These are phyloP conservation scores for Apostichopus californicus DNA, from an alignment of 35 echinoderm and acorn worm genomes.

Conservation along the genomic window DNA sequence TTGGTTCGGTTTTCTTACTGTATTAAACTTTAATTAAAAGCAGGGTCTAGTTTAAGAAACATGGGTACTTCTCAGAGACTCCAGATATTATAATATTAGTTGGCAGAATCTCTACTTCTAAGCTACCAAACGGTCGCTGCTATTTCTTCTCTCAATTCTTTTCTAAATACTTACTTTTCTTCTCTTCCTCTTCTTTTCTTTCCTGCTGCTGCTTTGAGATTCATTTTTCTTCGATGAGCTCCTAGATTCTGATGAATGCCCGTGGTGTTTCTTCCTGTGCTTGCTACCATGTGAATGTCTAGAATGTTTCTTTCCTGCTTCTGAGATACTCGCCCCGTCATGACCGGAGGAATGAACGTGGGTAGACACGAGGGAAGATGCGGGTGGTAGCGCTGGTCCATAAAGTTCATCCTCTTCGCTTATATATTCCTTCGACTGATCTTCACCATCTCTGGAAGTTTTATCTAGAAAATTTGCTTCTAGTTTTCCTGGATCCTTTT, in stretches of 20 bases:
- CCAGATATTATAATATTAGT: not conserved
- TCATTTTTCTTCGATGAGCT: not conserved
- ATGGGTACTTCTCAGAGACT: not conserved
- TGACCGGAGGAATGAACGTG: not conserved
- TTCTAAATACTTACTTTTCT: conserved; percentile 17
- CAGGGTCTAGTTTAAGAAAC: no score
- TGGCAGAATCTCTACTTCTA: not conserved
- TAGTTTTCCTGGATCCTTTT: no score
- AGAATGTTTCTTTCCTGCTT: not conserved
- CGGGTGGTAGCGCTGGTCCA: conserved; percentile 13
- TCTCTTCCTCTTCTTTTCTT: conserved; percentile 25
- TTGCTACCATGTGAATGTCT: not conserved
- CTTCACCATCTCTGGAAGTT: not conserved
- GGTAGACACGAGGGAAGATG: not conserved
- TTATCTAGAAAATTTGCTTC: not conserved
- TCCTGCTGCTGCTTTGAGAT: not conserved
- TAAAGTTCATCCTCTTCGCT: conserved; percentile 6
- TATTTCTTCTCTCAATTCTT: no score
- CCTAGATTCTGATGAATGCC: conserved; percentile 14
- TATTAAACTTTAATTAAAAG: no score
- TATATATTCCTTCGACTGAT: not conserved
- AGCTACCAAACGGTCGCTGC: not conserved
- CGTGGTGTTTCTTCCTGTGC: conserved; percentile 3
- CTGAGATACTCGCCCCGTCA: not conserved
- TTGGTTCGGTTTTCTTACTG: no score